Base-by-base conservation (phyloP, 2,113 vertebrate genomes). In the Felis catus region DNA sequence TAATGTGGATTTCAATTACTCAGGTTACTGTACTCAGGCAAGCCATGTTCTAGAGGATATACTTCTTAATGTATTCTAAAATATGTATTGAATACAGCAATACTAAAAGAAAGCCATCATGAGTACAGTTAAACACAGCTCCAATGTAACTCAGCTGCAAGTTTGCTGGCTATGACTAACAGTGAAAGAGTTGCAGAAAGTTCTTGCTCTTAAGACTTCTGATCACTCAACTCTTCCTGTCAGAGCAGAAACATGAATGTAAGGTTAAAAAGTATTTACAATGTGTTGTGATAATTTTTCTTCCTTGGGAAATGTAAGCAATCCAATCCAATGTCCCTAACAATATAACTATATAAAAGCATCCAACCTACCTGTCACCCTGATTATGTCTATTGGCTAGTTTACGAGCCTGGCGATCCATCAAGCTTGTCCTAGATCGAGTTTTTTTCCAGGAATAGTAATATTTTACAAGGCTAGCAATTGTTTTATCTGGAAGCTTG, bases 401-500 rank as follows among this genome's bases (percentile, higher is more conserved):
- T 98, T 99, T 99, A 33, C 99, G 99, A 78, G 99, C 99, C 98
- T 99, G 99, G 5, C 99, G 99, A 98, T 99, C 99, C 99, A 99
- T 99, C 97, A 99, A 98, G 97, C 99, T 99, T 95, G 99, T 99
- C 97, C 99, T 99, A 97, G 99, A 99, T 27, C 99, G 99, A 0
- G 99, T 99, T 99, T 99, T 99, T 98, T 99, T 99, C 99, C 99
- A 99, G 2, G 99, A 99, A 98, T 99, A 99, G 98, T 99, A 99
- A 90, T 99, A 99, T 98, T 99, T 99, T 97, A 99, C 99, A 98
- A 99, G 99, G 94, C 99, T 99, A 98, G 99, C 99, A 98, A 99
- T 99, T 97, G 99, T 99, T 95, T 99, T 99, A 98, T 99, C 99
- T 91, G 99, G 99, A 97, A 99, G 99, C 99, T 99, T 98, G 82